Base-by-base conservation (phyloP, 1,140 invertebrate species). In the Ceratina japonica region DNA sequence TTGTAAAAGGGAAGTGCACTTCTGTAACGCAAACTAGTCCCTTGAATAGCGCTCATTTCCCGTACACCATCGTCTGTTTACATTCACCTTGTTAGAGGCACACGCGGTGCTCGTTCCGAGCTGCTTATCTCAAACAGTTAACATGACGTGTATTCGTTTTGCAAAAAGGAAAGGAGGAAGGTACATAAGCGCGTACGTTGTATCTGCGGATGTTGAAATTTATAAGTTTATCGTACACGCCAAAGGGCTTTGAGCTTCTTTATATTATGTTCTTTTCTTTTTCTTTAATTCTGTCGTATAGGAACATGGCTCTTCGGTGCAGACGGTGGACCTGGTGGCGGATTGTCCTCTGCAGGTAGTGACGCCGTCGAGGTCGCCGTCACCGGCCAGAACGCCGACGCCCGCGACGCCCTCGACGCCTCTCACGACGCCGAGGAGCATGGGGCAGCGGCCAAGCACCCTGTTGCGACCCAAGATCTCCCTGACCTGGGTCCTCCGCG, bases 401-500 rank as follows among this genome's bases (percentile, higher is more conserved):
- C 79, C 81, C 37, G 62, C 64, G 69, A 62, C 76, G 75, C 59
- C 68, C 51, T 51, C 69, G 54, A 75, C 65, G 54, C 65, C 62
- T 70, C 59, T 75, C 58, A 52, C 62, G 8, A 63, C 80, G n/a
- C 49, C 80, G 68, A 85, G 75, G 79, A 89, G 82, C 69, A 94
- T 94, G 93, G 93, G 93, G 84, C 93, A 94, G 87, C 92, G 92
- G 80, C 88, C 93, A 70, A 93, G 93, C 83, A 83, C 87, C 16
- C 88, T 93, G 64, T 93, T 94, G 83, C 93, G 94, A 82, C 95
- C 95, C 72, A 95, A 95, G 89, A 94, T 95, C 88, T 95, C 95
- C 58, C 90, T 95, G 58, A 95, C 95, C 18, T 95, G 95, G 95
- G 94, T 95, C 66, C 89, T 95, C 12, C 93, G 94, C 78, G 94